Evolutionary conservation across 2,113 vertebrate species (phyloP).

Genomic region (Tyto alba): DNA sequence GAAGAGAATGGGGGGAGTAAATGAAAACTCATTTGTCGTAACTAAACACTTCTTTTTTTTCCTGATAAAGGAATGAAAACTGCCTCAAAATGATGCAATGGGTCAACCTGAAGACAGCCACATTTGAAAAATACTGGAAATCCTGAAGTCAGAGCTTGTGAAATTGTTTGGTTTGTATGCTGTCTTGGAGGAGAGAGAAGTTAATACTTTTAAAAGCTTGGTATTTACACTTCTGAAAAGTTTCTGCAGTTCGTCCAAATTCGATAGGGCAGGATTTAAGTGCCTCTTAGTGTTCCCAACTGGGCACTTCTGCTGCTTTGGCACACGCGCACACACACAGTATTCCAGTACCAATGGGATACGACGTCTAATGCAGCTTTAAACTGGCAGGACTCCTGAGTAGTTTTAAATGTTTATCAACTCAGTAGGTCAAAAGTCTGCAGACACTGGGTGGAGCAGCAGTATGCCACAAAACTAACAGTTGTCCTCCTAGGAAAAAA

Average conservation of each 20-base stretch:
- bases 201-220: slow-evolving; percentile 43
- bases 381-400: slow-evolving; percentile 53
- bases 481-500: slow-evolving; percentile 78
- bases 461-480: slow-evolving; percentile 95
- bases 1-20: not conserved
- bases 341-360: slow-evolving; percentile 29
- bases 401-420: slow-evolving; percentile 74
- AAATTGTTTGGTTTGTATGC: slow-evolving; percentile 53
- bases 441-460: slow-evolving; percentile 94
- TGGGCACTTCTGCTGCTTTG: slow-evolving; percentile 42
- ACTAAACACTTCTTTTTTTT: not conserved
- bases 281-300: not conserved
- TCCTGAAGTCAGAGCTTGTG: slow-evolving; percentile 14
- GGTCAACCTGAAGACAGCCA: not conserved
- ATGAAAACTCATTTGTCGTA: not conserved
- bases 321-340: not conserved
- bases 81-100: not conserved
- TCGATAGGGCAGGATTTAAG: slow-evolving; percentile 32
- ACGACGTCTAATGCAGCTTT: not conserved
- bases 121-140: slow-evolving; percentile 48
- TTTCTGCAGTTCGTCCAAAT: slow-evolving; percentile 37
- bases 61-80: not conserved
- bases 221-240: slow-evolving; percentile 42
- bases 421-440: slow-evolving; percentile 91
- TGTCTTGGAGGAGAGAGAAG: slow-evolving; percentile 39